Conservation (phyloP, 1,140 invertebrate genomes). For the Drosophila orosa region DNA sequence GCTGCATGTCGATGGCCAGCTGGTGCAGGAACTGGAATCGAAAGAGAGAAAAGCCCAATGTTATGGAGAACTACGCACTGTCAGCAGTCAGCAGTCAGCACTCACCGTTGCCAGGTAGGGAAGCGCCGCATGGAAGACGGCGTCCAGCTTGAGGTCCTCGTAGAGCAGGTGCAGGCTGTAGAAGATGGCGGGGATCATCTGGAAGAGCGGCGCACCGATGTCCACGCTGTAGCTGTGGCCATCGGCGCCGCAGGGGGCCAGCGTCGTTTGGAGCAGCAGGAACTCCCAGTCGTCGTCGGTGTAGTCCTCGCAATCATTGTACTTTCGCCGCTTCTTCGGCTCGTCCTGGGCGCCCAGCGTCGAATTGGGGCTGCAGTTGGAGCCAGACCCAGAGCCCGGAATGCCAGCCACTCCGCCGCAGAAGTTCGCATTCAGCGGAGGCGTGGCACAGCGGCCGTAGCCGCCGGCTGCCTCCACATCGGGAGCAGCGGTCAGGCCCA, state of each 20-base stretch:
- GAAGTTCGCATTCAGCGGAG: slow-evolving; percentile 24
- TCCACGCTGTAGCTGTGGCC: slow-evolving; percentile 82
- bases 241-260: slow-evolving; percentile 48
- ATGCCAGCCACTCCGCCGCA: background rate
- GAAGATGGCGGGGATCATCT: slow-evolving; percentile 90
- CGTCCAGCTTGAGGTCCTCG: slow-evolving; percentile 95
- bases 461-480: slow-evolving; percentile 39
- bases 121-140: slow-evolving; percentile 88
- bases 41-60: background rate
- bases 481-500: slow-evolving; percentile 58
- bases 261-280: slow-evolving; percentile 85
- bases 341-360: slow-evolving; percentile 68
- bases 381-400: background rate
- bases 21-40: slow-evolving; percentile 88
- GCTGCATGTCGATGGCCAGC: slow-evolving; percentile 90
- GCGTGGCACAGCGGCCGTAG: slow-evolving; percentile 60
- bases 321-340: slow-evolving; percentile 85
- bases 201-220: slow-evolving; percentile 89
- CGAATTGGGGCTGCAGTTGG: slow-evolving; percentile 25
- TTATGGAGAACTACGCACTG: background rate
- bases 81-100: background rate
- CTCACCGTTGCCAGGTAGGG: slow-evolving; percentile 86
- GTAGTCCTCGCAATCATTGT: slow-evolving; percentile 85
- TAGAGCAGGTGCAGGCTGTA: slow-evolving; percentile 94
- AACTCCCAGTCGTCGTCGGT: slow-evolving; percentile 92